Percentiles rank a stretch among this genome's conserved stretches.
Conservation (phyloP, 2,888 invertebrate species). For the Habrosyne pyritoides region DNA sequence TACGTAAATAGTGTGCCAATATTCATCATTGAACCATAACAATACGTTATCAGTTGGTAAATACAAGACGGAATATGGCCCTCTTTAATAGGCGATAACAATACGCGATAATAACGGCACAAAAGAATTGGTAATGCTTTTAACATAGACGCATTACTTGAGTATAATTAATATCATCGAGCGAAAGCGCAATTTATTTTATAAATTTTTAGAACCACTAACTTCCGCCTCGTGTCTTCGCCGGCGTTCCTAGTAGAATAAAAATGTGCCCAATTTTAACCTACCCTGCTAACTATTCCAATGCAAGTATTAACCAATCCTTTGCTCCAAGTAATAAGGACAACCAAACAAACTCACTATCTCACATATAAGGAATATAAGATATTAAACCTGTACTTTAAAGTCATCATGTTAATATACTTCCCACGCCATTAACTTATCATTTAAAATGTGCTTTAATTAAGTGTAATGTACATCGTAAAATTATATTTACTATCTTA, state of each 20-base stretch:
- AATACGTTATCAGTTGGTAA: slow-evolving; percentile 39
- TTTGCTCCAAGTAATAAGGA: no score
- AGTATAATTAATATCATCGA: not conserved
- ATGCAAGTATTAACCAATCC: no score
- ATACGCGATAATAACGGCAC: slow-evolving; percentile 38
- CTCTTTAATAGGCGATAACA: slow-evolving; percentile 41
- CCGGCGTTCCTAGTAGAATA: no score
- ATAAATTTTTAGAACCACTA: not conserved
- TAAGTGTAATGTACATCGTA: not conserved
- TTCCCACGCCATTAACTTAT: not conserved
- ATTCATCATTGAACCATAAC: slow-evolving; percentile 13
- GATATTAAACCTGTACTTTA: no score
- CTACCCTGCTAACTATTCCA: no score
- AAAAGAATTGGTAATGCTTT: slow-evolving; percentile 44
- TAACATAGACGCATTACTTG: slow-evolving; percentile 2
- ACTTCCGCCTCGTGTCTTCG: no score
- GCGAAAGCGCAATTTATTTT: not conserved
- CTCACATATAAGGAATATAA: no score
- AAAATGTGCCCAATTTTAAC: no score
- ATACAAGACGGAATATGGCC: slow-evolving; percentile 36
- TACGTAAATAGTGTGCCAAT: slow-evolving; percentile 18
- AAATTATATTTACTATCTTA: not conserved
- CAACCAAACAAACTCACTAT: no score
- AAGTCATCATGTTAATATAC: no score
- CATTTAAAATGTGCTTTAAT: not conserved